Evolutionary conservation across 2,888 invertebrate species (phyloP).

Genomic region (Leucophora obtusa): DNA sequence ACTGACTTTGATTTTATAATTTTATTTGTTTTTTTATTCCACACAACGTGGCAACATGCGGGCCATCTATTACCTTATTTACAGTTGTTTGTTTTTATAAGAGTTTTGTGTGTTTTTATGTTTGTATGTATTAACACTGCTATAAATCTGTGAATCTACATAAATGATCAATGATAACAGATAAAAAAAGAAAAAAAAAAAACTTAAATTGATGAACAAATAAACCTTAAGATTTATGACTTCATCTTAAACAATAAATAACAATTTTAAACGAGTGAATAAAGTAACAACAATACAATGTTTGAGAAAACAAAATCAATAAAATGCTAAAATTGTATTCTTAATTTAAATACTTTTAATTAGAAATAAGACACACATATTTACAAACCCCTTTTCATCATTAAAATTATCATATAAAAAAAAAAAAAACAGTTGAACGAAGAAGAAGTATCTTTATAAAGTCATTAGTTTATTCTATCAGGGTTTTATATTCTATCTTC

Average conservation of each 20-base stretch:
- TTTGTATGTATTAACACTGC: slow-evolving; percentile 9
- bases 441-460: not conserved
- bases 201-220: slow-evolving; percentile 58
- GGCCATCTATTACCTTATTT: slow-evolving; percentile 52
- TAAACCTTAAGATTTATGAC: slow-evolving; percentile 62
- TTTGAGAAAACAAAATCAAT: slow-evolving; percentile 28
- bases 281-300: slow-evolving; percentile 16
- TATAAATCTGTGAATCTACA: slow-evolving; percentile 37
- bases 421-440: not conserved
- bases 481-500: not conserved
- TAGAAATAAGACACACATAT: slow-evolving; percentile 8
- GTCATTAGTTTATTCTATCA: not conserved
- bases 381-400: slow-evolving; percentile 3
- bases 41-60: slow-evolving; percentile 51
- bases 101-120: not conserved
- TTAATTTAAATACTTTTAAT: slow-evolving; percentile 50
- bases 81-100: slow-evolving; percentile 29
- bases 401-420: not conserved
- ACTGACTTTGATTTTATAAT: not conserved
- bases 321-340: not conserved
- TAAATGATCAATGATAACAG: slow-evolving; percentile 52
- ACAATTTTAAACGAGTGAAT: not conserved
- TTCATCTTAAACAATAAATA: slow-evolving; percentile 60
- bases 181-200: no score
- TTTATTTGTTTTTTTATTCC: slow-evolving; percentile 15